Conservation (phyloP, 2,113 vertebrate species). For the Clarias macrocephalus region DNA sequence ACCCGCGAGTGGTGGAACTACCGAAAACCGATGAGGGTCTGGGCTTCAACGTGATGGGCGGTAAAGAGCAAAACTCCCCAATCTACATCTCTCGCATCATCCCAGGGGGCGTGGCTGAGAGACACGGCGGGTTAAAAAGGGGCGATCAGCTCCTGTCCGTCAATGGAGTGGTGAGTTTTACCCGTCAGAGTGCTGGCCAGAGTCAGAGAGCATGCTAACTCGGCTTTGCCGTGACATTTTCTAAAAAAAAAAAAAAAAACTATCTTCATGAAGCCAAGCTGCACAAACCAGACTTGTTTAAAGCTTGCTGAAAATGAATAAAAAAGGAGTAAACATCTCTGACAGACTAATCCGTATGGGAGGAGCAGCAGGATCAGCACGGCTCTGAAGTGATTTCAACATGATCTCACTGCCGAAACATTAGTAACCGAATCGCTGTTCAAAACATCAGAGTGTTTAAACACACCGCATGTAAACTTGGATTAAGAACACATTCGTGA, state of each 20-base stretch:
- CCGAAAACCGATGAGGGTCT: conserved; percentile 99
- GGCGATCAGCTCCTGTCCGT: conserved; percentile 98
- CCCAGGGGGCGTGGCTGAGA: conserved; percentile 95
- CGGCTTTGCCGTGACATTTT: background rate
- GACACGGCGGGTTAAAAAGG: conserved; percentile 93
- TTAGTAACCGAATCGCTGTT: background rate
- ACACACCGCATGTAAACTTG: background rate
- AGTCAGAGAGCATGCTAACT: background rate
- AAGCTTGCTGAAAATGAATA: background rate
- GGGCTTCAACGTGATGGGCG: conserved; percentile 99
- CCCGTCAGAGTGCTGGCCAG: background rate
- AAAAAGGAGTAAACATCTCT: background rate
- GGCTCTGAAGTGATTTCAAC: background rate
- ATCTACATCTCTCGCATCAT: conserved; percentile 99
- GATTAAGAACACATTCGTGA: background rate
- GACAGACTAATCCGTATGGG: background rate
- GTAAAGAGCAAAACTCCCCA: conserved; percentile 98
- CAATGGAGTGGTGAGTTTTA: conserved; percentile 92
- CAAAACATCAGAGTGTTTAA: background rate
- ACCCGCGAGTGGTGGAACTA: conserved; percentile 93
- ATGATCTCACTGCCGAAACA: background rate
- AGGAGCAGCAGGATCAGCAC: background rate
- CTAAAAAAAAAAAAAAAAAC: background rate
- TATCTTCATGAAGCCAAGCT: background rate
- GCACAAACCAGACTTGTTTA: background rate